These are phyloP conservation scores for Lutjanus argentimaculatus DNA, from an alignment of 2,797 vertebrate species.

Conservation along the genomic window DNA sequence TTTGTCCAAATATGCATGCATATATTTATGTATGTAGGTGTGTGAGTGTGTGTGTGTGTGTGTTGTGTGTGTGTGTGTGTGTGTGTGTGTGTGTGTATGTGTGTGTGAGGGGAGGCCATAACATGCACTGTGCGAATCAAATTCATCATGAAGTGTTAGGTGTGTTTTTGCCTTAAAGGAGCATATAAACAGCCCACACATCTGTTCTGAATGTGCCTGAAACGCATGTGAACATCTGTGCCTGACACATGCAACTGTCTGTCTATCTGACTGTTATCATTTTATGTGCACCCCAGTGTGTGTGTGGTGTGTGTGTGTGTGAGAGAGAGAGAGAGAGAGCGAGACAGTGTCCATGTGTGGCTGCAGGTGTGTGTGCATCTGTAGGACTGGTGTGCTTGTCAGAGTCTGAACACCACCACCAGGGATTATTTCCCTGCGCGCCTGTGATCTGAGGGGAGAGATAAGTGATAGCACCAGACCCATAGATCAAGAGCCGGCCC, in stretches of 20 bases:
- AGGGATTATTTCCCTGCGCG: constrained; percentile 30
- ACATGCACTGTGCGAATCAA: background rate
- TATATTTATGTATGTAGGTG: background rate
- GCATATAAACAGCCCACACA: constrained; percentile 26
- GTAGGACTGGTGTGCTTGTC: constrained; percentile 11
- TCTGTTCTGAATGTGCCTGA: constrained; percentile 36
- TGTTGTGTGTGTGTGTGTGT: too few relatives aligned
- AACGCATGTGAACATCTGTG: constrained; percentile 53
- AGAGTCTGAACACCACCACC: constrained; percentile 19
- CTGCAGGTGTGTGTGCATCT: constrained; percentile 36
- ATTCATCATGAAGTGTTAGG: constrained; percentile 14
- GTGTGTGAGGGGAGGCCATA: background rate
- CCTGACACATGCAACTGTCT: constrained; percentile 33
- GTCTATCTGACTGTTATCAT: constrained; percentile 12
- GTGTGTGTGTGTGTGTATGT: too few relatives aligned
- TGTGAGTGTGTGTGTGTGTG: background rate
- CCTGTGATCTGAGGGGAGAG: constrained; percentile 31
- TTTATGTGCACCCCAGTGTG: constrained; percentile 1
- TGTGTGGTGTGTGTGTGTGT: constrained; percentile 1
- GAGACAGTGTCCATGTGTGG: background rate
- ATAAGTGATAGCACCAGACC: constrained; percentile 38
- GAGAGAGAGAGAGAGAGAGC: background rate
- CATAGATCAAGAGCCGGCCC: constrained; percentile 28
- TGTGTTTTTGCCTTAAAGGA: constrained; percentile 36
- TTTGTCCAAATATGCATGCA: constrained; percentile 22